These are phyloP conservation scores for Harpagoxenus sublaevis DNA, from an alignment of 2,888 invertebrate genomes.

Conservation along the genomic window DNA sequence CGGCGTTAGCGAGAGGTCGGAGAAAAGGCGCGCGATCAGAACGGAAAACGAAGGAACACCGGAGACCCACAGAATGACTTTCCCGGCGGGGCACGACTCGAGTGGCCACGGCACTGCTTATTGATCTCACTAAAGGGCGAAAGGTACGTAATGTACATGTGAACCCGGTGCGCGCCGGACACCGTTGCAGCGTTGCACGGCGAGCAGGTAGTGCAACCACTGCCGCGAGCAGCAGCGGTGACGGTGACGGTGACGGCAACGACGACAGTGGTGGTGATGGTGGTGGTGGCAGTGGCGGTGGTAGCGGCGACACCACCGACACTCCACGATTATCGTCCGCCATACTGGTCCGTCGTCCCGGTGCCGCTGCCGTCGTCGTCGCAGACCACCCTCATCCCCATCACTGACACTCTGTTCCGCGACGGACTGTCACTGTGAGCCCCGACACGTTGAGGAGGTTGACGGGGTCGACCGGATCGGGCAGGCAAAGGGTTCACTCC, in stretches of 20 bases:
- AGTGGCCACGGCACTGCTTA: slow-evolving; percentile 84
- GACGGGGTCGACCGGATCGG: neutral
- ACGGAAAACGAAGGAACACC: slow-evolving; percentile 4
- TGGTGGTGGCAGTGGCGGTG: neutral
- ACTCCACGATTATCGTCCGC: slow-evolving; percentile 45
- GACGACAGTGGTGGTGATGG: neutral
- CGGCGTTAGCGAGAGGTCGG: neutral
- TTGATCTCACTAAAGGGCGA: slow-evolving; percentile 84
- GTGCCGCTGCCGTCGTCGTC: slow-evolving; percentile 29
- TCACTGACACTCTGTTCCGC: slow-evolving; percentile 20
- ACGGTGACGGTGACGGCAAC: neutral
- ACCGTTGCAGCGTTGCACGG: slow-evolving; percentile 80
- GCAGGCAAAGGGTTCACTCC: neutral
- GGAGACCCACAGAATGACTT: slow-evolving; percentile 63
- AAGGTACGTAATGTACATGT: slow-evolving; percentile 83
- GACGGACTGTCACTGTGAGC: slow-evolving; percentile 43
- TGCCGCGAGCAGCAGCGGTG: slow-evolving; percentile 60
- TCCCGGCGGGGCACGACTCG: slow-evolving; percentile 68
- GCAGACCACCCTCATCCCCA: slow-evolving; percentile 6
- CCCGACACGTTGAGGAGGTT: slow-evolving; percentile 9
- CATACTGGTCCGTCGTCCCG: slow-evolving; percentile 43
- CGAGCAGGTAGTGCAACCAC: slow-evolving; percentile 67
- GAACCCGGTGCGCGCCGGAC: slow-evolving; percentile 79
- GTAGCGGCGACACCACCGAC: slow-evolving; percentile 50
- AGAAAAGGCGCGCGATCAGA: neutral